Conservation (phyloP, 2,797 vertebrate species). For the Dendrocincla tyrannina region DNA sequence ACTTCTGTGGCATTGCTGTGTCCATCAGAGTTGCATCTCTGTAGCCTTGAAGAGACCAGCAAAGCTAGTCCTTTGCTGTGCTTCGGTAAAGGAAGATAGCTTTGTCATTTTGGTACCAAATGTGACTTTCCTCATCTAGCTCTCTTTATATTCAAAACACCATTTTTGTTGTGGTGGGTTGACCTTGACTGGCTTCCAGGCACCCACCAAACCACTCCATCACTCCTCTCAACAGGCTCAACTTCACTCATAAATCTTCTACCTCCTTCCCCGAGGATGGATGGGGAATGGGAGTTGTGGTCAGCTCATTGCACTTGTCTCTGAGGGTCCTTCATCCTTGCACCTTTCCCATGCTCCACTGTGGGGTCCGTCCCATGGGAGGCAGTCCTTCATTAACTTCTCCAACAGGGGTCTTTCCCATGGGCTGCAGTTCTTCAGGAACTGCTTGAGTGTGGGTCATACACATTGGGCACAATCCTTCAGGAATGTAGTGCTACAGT, state of each 20-base stretch:
- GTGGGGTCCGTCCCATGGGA: background rate
- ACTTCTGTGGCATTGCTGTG: background rate
- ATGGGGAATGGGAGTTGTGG: background rate
- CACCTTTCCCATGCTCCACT: background rate
- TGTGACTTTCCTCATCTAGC: background rate
- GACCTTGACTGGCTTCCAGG: background rate
- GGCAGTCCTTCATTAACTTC: background rate
- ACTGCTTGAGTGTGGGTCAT: background rate
- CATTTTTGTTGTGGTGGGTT: background rate
- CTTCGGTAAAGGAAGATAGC: background rate
- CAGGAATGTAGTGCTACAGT: background rate
- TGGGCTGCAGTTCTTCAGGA: background rate
- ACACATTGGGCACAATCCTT: background rate
- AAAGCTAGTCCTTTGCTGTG: background rate
- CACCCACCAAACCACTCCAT: background rate
- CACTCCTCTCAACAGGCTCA: background rate
- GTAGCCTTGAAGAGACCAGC: background rate
- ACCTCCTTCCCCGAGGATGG: fast-evolving
- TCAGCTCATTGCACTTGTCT: background rate
- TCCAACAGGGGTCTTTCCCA: background rate
- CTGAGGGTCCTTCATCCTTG: background rate
- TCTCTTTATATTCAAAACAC: background rate
- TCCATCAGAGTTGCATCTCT: background rate
- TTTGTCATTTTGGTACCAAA: background rate
- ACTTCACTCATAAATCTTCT: background rate